Conservation (phyloP, 2,113 vertebrate species). For the Chelonoidis abingdonii region DNA sequence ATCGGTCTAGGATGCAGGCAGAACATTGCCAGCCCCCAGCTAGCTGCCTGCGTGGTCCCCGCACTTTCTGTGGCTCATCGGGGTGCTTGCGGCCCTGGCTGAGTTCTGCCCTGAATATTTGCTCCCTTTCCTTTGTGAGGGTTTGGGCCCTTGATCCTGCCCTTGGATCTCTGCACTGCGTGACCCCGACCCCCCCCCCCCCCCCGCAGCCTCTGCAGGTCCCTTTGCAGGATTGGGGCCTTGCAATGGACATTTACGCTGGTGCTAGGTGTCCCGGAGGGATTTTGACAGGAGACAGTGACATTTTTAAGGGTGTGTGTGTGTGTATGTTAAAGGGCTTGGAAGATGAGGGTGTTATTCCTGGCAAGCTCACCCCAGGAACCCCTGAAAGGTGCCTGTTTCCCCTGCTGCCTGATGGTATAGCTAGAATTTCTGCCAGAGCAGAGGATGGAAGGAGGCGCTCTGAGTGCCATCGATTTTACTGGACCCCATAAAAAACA, state of each 20-base stretch:
- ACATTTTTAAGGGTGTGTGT: not conserved
- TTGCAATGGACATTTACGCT: not conserved
- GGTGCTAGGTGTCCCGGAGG: not conserved
- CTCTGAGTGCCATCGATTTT: not conserved
- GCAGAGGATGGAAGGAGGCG: not conserved
- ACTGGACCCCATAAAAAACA: not conserved
- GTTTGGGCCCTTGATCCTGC: not conserved
- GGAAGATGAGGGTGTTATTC: not conserved
- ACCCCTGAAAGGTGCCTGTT: not conserved
- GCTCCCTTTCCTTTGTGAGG: not conserved
- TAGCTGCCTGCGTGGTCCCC: not conserved
- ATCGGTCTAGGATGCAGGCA: not conserved
- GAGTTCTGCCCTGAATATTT: not conserved
- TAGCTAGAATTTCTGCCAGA: not conserved
- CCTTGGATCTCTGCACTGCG: not conserved
- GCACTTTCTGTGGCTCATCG: too few species aligned
- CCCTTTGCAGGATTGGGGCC: not conserved
- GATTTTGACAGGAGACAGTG: not conserved
- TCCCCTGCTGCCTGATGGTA: not conserved
- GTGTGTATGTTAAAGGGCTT: not conserved
- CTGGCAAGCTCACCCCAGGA: not conserved
- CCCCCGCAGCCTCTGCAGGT: not conserved
- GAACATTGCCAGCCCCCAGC: too few species aligned
- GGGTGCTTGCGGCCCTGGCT: too few species aligned
- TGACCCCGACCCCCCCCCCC: rapidly evolving